Percentiles rank a stretch among this genome's conserved stretches.
These are phyloP conservation scores for Eulemur rubriventer DNA, from an alignment of 2,797 vertebrate species.

Conservation along the genomic window DNA sequence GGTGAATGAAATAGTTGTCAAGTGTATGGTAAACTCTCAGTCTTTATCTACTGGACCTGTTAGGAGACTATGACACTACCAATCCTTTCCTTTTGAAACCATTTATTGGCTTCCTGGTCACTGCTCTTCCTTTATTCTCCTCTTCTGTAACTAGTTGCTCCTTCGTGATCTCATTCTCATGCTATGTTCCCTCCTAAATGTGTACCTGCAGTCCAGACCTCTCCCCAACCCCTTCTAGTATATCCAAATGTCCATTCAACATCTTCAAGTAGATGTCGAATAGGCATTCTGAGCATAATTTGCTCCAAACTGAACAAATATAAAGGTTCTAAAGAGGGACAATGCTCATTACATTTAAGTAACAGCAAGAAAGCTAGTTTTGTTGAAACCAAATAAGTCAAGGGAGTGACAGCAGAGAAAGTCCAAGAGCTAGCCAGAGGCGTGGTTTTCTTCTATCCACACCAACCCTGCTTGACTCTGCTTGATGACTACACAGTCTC, in stretches of 20 bases:
- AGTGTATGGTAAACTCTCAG: background rate
- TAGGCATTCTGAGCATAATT: background rate
- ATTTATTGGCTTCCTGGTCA: background rate
- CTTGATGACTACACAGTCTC: background rate
- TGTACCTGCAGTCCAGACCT: background rate
- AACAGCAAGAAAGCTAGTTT: background rate
- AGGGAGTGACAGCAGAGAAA: background rate
- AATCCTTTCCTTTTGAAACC: background rate
- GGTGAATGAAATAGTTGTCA: background rate
- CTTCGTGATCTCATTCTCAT: background rate
- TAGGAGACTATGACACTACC: background rate
- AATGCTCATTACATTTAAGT: background rate
- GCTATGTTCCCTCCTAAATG: background rate
- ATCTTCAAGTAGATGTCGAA: background rate
- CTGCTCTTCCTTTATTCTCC: background rate
- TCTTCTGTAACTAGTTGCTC: background rate
- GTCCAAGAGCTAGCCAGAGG: background rate
- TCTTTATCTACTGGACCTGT: too few relatives aligned
- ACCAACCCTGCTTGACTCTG: background rate
- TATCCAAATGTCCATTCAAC: background rate
- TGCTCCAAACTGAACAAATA: background rate
- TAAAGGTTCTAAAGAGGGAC: background rate
- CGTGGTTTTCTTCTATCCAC: background rate
- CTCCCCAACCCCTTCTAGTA: background rate
- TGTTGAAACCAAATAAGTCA: background rate